Evolutionary conservation across 1,140 invertebrate genomes (phyloP), one percentile per base, ranked within the genome.

Genomic region (Pemphigus obesinymphae): DNA sequence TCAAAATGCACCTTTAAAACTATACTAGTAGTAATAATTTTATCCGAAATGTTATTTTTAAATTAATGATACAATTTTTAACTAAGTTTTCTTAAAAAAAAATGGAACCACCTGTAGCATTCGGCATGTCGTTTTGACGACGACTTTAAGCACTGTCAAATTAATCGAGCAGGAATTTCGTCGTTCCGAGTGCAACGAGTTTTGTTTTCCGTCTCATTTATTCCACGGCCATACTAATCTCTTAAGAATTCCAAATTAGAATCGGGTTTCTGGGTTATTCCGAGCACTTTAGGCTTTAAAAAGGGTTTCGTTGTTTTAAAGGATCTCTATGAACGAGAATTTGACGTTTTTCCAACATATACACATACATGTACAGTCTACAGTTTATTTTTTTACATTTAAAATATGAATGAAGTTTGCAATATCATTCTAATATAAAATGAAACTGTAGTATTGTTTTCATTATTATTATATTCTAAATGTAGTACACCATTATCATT

Each of bases 231-330:
- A 40, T 45, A 80, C 53, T 80, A 80, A 80, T 80, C 76, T 80
- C 76, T 80, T 80, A 80, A 80, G 76, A 80, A 80, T 80, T 80
- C 76, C 37, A 80, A 80, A 80, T 80, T 80, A 63, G 55, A 80
- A 80, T 80, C 76, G 76, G 55, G 55, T 80, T 61, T 63, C 53
- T 55, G 53, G 55, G 63, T 61, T 11, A 48, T 63, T 80, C 55
- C 50, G 23, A 31, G 37, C 37, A 40, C 55, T 80, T 45, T 29
- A 31, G 53, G 17, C 15, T 63, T 45, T 29, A 73, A 80, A 58
- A 45, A 55, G 53, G 55, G 31, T 13, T 58, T 58, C 20, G 50
- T 61, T 8, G 55, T 43, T 40, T 80, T 29, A 70, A 70, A 70
- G 68, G 68, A 45, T 70, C 40, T 45, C 23, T 13, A 11, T 17